Conservation (phyloP, 2,888 invertebrate species). For the Julus scandinavius region DNA sequence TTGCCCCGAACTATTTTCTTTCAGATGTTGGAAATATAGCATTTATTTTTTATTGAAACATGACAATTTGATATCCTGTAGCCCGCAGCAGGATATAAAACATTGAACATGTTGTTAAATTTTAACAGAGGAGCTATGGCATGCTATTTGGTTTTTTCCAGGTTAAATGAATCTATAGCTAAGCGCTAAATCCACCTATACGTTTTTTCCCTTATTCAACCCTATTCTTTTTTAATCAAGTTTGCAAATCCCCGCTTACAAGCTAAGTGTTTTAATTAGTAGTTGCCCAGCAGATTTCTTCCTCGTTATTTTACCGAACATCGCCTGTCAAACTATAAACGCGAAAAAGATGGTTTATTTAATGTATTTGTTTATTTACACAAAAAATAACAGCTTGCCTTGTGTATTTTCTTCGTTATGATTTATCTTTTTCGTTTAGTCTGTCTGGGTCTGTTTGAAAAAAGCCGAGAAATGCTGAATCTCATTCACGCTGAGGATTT, state of each 20-base stretch:
- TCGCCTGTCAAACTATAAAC: background rate
- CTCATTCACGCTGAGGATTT: background rate
- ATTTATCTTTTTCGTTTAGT: background rate
- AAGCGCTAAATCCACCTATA: background rate
- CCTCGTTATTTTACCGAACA: background rate
- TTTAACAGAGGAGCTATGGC: background rate
- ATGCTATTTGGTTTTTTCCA: background rate
- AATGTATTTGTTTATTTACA: conserved; percentile 11
- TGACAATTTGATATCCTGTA: conserved; percentile 30
- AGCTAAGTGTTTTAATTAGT: background rate
- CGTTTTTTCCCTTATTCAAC: background rate
- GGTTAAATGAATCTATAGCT: background rate
- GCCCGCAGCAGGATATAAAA: conserved; percentile 15
- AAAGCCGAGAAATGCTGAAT: conserved; percentile 11
- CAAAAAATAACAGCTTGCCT: conserved; percentile 1
- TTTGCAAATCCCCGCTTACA: background rate
- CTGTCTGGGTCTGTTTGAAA: background rate
- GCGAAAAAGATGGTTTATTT: background rate
- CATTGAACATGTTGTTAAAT: background rate
- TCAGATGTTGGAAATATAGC: background rate
- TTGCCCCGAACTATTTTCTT: background rate
- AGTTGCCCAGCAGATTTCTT: background rate
- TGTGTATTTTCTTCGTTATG: background rate
- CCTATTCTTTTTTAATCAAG: background rate
- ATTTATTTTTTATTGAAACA: conserved; percentile 36